A percentile compares a stretch with the other conserved stretches of the same genome.
Evolutionary conservation across 64 coral and sea anemone species (phyloP).

Genomic region (Dendronephthya gigantea): DNA sequence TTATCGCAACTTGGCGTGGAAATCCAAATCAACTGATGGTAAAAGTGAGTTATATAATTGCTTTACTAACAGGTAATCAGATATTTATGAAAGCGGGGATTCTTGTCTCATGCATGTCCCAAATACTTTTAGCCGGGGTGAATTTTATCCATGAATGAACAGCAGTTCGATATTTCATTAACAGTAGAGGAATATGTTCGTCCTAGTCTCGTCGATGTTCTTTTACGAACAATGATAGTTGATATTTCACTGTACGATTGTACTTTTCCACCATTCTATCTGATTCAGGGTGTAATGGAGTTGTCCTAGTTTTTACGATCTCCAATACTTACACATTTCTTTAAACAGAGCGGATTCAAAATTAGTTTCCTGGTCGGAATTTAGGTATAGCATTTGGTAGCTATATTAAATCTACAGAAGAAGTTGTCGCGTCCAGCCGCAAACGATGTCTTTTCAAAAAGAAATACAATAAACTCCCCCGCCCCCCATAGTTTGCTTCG

Average conservation of each 20-base stretch:
- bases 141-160: constrained; percentile 25
- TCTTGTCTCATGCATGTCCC: constrained; percentile 12
- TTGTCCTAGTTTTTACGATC: constrained; percentile 28
- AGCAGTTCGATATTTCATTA: constrained; percentile 46
- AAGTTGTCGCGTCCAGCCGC: neutral
- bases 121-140: constrained; percentile 31
- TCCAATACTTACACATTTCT: neutral
- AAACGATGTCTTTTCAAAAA: too few relatives aligned
- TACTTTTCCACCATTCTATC: neutral
- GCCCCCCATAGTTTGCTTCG: too few relatives aligned
- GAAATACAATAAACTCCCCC: too few relatives aligned
- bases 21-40: too few relatives aligned
- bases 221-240: constrained; percentile 27
- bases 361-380: constrained; percentile 18
- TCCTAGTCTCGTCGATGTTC: constrained; percentile 48
- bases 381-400: too few relatives aligned
- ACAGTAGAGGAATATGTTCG: constrained; percentile 26
- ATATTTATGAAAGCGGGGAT: too few relatives aligned
- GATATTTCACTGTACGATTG: neutral
- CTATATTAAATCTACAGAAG: constrained; percentile 9
- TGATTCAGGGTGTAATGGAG: constrained; percentile 12
- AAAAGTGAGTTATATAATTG: too few relatives aligned
- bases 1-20: too few relatives aligned
- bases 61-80: too few relatives aligned
- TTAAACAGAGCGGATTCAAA: too few relatives aligned